Conservation (phyloP, 2,797 vertebrate genomes). For the Crax fasciolata region DNA sequence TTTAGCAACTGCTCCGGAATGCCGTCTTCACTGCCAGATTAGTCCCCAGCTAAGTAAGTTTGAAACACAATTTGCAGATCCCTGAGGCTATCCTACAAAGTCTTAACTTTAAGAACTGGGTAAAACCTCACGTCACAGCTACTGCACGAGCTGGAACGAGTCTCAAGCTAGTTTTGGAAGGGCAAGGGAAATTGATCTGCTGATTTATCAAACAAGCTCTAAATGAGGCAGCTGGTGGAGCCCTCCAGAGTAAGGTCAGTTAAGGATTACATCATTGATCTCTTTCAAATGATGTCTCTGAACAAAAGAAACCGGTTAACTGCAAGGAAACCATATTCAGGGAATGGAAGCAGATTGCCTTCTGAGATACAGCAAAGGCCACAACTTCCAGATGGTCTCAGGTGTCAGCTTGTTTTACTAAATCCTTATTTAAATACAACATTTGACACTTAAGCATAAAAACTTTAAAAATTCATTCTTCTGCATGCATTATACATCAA, state of each 20-base stretch:
- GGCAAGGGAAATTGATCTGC: not conserved
- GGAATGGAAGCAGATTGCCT: not conserved
- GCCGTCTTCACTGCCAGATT: not conserved
- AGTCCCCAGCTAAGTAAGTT: not conserved
- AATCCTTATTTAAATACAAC: not conserved
- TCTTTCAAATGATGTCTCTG: not conserved
- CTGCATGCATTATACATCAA: not conserved
- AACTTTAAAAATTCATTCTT: not conserved
- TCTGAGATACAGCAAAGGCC: not conserved
- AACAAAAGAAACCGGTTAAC: conserved; percentile 42
- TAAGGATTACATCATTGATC: conserved; percentile 27
- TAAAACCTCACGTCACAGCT: not conserved
- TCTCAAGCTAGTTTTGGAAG: not conserved
- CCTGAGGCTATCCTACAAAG: not conserved
- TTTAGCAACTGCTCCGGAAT: not conserved
- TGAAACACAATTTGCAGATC: not conserved
- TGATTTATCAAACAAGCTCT: not conserved
- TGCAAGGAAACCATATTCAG: not conserved
- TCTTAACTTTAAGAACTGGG: not conserved
- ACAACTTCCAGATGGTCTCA: not conserved
- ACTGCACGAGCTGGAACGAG: not conserved
- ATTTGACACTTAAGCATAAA: not conserved
- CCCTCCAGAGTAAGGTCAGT: not conserved
- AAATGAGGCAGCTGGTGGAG: not conserved
- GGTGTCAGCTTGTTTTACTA: not conserved